Evolutionary conservation across 2,797 vertebrate species (phyloP).

Genomic region (Myotis planiceps): DNA sequence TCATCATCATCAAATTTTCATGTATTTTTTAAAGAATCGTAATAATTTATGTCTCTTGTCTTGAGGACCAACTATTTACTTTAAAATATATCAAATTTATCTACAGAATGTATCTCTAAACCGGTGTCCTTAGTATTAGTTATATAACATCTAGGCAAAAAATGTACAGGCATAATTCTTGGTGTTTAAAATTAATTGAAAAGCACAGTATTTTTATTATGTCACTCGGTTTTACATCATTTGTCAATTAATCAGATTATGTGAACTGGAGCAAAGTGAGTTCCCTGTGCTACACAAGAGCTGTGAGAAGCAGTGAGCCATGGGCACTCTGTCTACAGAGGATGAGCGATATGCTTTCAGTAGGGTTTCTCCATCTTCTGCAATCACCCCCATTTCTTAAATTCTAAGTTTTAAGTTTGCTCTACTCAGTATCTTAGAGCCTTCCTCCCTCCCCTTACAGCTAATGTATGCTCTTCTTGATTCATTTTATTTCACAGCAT

Average conservation of each 20-base stretch:
- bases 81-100: slow-evolving; percentile 17
- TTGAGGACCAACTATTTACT: background rate
- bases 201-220: background rate
- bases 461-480: background rate
- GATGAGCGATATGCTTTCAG: accelerated
- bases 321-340: background rate
- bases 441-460: background rate
- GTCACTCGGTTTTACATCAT: background rate
- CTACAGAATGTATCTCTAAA: background rate
- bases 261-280: background rate
- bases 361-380: background rate
- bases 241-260: background rate
- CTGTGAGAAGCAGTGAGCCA: too few species aligned
- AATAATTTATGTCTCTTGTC: background rate
- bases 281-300: background rate
- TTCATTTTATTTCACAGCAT: background rate
- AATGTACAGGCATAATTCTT: background rate
- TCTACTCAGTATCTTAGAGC: background rate
- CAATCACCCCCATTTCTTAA: background rate
- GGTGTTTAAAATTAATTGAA: background rate
- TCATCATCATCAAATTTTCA: background rate
- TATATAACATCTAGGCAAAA: background rate
- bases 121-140: background rate
- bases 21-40: background rate
- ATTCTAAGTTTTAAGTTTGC: background rate